These are phyloP conservation scores for Tyrannus savana DNA, from an alignment of 2,113 vertebrate species.

Conservation along the genomic window DNA sequence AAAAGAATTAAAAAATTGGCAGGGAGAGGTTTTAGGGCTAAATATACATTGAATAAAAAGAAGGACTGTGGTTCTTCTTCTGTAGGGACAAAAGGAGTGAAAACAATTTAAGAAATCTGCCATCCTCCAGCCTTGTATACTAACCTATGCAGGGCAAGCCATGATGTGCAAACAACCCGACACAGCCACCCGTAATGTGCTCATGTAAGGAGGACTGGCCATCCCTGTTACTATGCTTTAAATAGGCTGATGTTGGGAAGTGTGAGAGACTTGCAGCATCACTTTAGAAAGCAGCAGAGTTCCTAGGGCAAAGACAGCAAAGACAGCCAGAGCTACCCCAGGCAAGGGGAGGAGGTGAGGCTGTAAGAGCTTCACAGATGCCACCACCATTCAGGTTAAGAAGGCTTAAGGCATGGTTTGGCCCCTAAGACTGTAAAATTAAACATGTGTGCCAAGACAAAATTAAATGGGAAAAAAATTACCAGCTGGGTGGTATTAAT, in stretches of 20 bases:
- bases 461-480: background rate
- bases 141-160: background rate
- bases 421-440: background rate
- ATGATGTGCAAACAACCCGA: background rate
- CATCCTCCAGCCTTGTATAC: background rate
- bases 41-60: background rate
- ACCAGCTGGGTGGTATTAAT: background rate
- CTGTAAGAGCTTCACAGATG: background rate
- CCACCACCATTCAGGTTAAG: background rate
- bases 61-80: background rate
- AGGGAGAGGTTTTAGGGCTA: background rate
- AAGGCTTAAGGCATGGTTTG: background rate
- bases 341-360: background rate
- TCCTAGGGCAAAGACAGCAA: background rate
- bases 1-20: background rate
- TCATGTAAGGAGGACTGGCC: background rate
- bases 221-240: background rate
- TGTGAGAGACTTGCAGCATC: rapidly evolving
- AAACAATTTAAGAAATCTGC: background rate
- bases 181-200: background rate
- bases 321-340: background rate
- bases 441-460: background rate
- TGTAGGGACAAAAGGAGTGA: background rate
- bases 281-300: background rate
- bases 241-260: background rate